phyloP scores from a whole-genome alignment of 1,140 invertebrate species.

The Drosophila seguyi region DNA sequence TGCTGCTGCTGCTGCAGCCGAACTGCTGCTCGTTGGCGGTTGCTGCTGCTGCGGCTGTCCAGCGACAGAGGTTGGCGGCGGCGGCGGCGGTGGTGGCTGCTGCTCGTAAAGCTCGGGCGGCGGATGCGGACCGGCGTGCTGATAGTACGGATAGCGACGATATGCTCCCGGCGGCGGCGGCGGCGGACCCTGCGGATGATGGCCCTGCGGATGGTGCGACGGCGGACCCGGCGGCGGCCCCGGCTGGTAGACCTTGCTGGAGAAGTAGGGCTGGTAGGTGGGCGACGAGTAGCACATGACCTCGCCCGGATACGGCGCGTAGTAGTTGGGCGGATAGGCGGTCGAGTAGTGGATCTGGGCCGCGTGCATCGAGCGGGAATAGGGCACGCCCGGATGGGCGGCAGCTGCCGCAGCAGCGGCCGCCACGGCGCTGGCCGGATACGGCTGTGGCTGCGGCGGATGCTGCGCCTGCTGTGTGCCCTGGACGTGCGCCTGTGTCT shows the following conservation, averaged over 20 bases:
- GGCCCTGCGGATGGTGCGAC: conserved; percentile 54
- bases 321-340: conserved; percentile 87
- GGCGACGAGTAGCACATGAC: conserved; percentile 88
- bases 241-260: conserved; percentile 83
- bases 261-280: conserved; percentile 85
- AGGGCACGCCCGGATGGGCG: conserved; percentile 85
- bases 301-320: conserved; percentile 82
- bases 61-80: conserved; percentile 15
- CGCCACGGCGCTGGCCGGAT: conserved; percentile 85
- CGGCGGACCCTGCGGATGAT: conserved; percentile 75
- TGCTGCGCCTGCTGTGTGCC: conserved; percentile 58
- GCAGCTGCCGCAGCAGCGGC: conserved; percentile 81
- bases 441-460: conserved; percentile 85
- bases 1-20: conserved; percentile 38
- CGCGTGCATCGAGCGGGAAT: conserved; percentile 79
- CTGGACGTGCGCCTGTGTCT: conserved; percentile 17
- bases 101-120: conserved; percentile 58
- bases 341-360: conserved; percentile 85
- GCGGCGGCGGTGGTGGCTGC: conserved; percentile 51
- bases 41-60: conserved; percentile 31
- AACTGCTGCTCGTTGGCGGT: conserved; percentile 30
- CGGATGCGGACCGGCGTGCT: conserved; percentile 68
- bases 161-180: conserved; percentile 66
- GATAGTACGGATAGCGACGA: conserved; percentile 69
- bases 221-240: conserved; percentile 83